Evolutionary conservation across 2,797 vertebrate species (phyloP).

Genomic region (Eutrigla gurnardus): DNA sequence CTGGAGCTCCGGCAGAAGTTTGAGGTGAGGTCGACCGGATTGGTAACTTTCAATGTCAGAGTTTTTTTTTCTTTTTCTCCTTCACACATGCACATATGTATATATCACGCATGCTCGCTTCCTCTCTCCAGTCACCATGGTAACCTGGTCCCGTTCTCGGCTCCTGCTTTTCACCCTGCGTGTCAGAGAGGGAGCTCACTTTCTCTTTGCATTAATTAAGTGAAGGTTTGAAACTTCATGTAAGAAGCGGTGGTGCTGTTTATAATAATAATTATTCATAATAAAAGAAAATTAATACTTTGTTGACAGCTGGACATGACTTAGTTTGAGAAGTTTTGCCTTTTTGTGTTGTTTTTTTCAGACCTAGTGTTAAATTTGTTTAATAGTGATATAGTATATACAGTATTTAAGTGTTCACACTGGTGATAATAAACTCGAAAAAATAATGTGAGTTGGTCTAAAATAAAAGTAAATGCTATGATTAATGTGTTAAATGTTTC

Average conservation of each 20-base stretch:
- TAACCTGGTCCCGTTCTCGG: conserved; percentile 42
- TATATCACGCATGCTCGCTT: conserved; percentile 1
- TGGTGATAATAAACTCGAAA: background rate
- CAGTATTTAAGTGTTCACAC: background rate
- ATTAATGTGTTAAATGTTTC: background rate
- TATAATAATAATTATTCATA: conserved; percentile 6
- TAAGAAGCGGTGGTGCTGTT: background rate
- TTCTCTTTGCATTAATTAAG: conserved; percentile 22
- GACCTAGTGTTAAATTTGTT: background rate
- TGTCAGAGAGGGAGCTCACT: conserved; percentile 27
- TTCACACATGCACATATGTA: background rate
- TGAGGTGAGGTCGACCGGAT: conserved; percentile 86
- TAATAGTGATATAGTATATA: background rate
- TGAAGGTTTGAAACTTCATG: background rate
- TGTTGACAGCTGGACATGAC: background rate
- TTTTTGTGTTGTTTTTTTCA: background rate
- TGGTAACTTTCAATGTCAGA: background rate
- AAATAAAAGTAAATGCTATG: background rate
- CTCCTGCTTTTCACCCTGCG: conserved; percentile 34
- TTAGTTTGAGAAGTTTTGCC: background rate
- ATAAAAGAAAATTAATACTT: background rate
- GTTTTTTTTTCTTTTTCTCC: conserved; percentile 18
- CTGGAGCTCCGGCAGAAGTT: conserved; percentile 95
- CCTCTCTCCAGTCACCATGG: conserved; percentile 59
- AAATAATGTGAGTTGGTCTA: background rate